Evolutionary conservation across 2,888 invertebrate genomes (phyloP).

Genomic region (Leptopilina drosophilae): DNA sequence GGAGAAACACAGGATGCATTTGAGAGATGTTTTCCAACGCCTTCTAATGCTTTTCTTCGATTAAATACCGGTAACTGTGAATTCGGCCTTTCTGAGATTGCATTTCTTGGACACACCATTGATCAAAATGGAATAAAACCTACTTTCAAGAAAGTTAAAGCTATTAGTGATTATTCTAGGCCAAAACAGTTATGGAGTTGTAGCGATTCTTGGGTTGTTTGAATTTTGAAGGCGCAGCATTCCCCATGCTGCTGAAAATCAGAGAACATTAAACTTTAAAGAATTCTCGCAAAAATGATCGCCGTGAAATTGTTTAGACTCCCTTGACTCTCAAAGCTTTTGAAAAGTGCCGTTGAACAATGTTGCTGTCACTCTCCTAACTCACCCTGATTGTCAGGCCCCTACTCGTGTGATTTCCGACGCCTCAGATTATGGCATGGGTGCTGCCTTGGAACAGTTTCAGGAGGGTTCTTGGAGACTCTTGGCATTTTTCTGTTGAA

Average conservation of each 20-base stretch:
- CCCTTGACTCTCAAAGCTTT: neutral
- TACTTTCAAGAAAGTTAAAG: no score
- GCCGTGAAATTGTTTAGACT: neutral
- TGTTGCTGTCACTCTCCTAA: neutral
- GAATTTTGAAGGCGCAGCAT: neutral
- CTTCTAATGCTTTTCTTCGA: constrained; percentile 42
- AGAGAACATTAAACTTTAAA: neutral
- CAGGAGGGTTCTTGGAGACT: neutral
- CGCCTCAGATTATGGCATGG: neutral
- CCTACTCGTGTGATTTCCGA: neutral
- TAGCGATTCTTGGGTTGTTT: constrained; percentile 37
- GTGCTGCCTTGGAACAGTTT: neutral
- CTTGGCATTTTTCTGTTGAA: neutral
- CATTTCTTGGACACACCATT: constrained; percentile 47
- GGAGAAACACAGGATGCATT: no score
- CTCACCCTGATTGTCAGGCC: neutral
- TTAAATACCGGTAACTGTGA: constrained; percentile 44
- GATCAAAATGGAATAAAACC: constrained; percentile 38
- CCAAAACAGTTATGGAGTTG: no score
- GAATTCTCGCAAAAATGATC: neutral
- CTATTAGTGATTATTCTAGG: no score
- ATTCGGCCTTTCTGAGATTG: constrained; percentile 29
- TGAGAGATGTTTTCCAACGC: neutral
- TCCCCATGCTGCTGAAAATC: no score
- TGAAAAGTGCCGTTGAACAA: neutral